Evolutionary conservation across 2,888 invertebrate genomes (phyloP).

Genomic region (Euzetes globulus): DNA sequence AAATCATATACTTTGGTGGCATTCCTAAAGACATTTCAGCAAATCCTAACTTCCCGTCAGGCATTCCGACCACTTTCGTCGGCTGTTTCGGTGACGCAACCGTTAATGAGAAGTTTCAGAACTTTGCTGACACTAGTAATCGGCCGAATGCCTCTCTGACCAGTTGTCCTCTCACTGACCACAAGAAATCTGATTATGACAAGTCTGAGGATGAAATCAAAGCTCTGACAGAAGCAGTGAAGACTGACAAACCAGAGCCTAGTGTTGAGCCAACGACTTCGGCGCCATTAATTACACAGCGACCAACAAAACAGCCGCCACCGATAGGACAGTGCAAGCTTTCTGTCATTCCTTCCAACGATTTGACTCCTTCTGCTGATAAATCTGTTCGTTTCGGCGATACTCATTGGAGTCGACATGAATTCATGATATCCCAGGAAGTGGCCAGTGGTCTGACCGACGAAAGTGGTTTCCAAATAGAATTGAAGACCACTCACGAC

Average conservation of each 20-base stretch:
- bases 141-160: slow-evolving; percentile 43
- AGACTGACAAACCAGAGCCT: background rate
- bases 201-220: background rate
- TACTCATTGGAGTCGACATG: slow-evolving; percentile 38
- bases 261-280: background rate
- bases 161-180: slow-evolving; percentile 43
- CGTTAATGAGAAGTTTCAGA: slow-evolving; percentile 69
- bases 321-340: slow-evolving; percentile 51
- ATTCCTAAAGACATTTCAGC: slow-evolving; percentile 57
- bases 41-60: slow-evolving; percentile 51
- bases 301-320: slow-evolving; percentile 31
- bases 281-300: background rate
- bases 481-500: slow-evolving; percentile 48
- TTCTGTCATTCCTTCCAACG: slow-evolving; percentile 53
- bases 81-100: slow-evolving; percentile 93
- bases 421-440: slow-evolving; percentile 35
- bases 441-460: slow-evolving; percentile 37
- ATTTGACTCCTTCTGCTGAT: slow-evolving; percentile 51
- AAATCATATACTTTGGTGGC: slow-evolving; percentile 78
- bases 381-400: slow-evolving; percentile 45
- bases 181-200: background rate
- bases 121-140: slow-evolving; percentile 64
- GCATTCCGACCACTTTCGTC: slow-evolving; percentile 56
- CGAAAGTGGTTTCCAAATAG: slow-evolving; percentile 39
- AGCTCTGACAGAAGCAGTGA: background rate